Base-by-base conservation (phyloP, 1,140 invertebrate species). In the Drosophila yakuba region DNA sequence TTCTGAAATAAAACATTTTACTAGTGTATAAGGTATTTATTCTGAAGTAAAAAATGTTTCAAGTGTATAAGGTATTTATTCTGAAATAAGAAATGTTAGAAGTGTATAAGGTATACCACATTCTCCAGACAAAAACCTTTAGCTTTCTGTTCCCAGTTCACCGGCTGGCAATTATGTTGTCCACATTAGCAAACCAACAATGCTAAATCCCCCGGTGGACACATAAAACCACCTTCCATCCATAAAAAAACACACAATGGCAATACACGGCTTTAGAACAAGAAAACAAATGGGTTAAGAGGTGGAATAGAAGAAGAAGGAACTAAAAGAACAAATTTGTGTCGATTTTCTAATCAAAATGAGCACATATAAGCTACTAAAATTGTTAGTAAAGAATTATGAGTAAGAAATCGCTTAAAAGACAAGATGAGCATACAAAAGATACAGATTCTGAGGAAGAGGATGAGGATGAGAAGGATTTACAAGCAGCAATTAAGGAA, bases 301-400 rank as follows among this genome's bases (percentile, higher is more conserved):
- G 66, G 52, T 59, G 54, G n/a, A 23, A 45, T 35, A 25, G 5
- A 25, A 32, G 5, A 17, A 32, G 54, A 28, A 17, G n/a, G 1
- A 44, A 35, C 32, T 35, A 7, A 12, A 35, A 17, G 17, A 43
- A 14, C 38, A 59, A 44, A 44, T 54, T 51, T 58, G 48, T 23
- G 63, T 50, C 51, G 80, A 88, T 89, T 83, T 89, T 80, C 60
- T 61, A 83, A 71, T 89, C 84, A 83, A 78, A 17, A 55, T 20
- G 28, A 48, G 43, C 38, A 39, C 3, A 52, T 28, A 2, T 43
- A 39, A 36, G 54, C 52, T 54, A 11, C 35, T 32, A 12, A 8
- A 11, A 12, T 36, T 25, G 25, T 25, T 25, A 5, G 25, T 12
- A 11, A 6, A 5, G 12, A 39, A 55, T 6, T 28, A 74, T 54